These are phyloP conservation scores for Urosaurus nigricauda DNA, from an alignment of 2,797 vertebrate species.

Conservation along the genomic window DNA sequence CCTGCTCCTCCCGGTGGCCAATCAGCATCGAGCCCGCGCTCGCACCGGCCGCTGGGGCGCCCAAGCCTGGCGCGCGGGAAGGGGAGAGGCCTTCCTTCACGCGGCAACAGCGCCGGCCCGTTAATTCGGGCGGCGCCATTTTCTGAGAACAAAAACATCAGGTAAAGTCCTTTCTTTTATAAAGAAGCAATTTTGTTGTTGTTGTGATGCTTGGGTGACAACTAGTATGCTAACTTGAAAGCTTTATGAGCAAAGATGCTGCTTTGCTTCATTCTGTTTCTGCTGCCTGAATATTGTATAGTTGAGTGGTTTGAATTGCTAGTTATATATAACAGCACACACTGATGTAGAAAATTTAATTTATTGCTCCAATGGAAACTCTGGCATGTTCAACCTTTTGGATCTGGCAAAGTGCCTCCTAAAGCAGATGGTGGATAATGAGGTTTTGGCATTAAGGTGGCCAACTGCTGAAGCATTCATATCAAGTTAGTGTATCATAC, in stretches of 20 bases:
- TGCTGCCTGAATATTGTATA: slow-evolving; percentile 51
- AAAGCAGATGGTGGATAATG: slow-evolving; percentile 74
- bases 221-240: slow-evolving; percentile 47
- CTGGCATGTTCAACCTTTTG: slow-evolving; percentile 55
- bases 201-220: slow-evolving; percentile 53
- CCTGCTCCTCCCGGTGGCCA: no score
- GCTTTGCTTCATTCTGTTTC: slow-evolving; percentile 52
- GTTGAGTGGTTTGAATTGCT: slow-evolving; percentile 55
- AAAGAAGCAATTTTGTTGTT: slow-evolving; percentile 20
- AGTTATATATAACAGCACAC: slow-evolving; percentile 64
- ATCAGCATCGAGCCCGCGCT: no score
- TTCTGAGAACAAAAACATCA: slow-evolving; percentile 7
- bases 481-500: slow-evolving; percentile 66
- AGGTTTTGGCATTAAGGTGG: slow-evolving; percentile 72
- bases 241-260: slow-evolving; percentile 47
- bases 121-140: no score
- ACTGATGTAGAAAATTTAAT: slow-evolving; percentile 66
- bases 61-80: no score
- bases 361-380: slow-evolving; percentile 64
- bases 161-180: slow-evolving; percentile 40
- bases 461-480: slow-evolving; percentile 60
- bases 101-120: no score
- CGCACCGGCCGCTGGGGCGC: no score
- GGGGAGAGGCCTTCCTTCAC: no score
- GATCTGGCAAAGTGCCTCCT: slow-evolving; percentile 62